Conservation (phyloP, 2,797 vertebrate genomes). For the Oreochromis mossambicus region DNA sequence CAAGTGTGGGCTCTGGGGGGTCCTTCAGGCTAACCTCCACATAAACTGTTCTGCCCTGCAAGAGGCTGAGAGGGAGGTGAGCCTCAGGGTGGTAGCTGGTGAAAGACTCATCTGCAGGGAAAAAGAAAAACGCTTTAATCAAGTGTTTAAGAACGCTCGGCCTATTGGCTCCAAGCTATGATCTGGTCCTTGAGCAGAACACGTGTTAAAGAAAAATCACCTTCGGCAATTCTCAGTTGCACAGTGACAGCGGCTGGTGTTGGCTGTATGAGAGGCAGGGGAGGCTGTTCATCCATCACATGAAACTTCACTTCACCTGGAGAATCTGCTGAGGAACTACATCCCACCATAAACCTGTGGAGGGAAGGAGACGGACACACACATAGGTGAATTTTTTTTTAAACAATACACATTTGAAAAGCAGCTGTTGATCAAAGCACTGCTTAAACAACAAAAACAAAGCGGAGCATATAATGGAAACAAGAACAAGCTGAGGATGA, state of each 20-base stretch:
- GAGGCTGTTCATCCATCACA: neutral
- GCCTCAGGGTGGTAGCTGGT: constrained; percentile 43
- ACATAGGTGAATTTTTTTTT: accelerated
- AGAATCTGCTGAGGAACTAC: constrained; percentile 10
- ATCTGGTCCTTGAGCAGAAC: neutral
- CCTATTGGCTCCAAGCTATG: neutral
- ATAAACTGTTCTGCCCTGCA: constrained; percentile 27
- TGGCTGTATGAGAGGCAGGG: neutral
- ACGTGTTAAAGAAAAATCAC: neutral
- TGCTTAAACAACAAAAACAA: neutral
- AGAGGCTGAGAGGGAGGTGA: constrained; percentile 40
- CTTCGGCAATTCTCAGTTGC: constrained; percentile 50
- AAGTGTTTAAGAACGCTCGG: accelerated
- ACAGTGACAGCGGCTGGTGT: neutral
- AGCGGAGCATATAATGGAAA: neutral
- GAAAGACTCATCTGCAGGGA: constrained; percentile 46
- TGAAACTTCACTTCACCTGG: constrained; percentile 17
- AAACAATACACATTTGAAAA: neutral
- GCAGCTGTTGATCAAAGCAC: neutral
- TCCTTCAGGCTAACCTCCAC: constrained; percentile 53
- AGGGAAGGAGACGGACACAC: neutral
- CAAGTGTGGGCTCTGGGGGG: constrained; percentile 14
- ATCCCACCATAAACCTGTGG: constrained; percentile 42
- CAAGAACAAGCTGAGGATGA: neutral
- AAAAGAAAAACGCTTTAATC: neutral